Percentiles rank a stretch among this genome's conserved stretches.
Evolutionary conservation across 1,140 invertebrate genomes (phyloP).

Genomic region (Platyura marginata): DNA sequence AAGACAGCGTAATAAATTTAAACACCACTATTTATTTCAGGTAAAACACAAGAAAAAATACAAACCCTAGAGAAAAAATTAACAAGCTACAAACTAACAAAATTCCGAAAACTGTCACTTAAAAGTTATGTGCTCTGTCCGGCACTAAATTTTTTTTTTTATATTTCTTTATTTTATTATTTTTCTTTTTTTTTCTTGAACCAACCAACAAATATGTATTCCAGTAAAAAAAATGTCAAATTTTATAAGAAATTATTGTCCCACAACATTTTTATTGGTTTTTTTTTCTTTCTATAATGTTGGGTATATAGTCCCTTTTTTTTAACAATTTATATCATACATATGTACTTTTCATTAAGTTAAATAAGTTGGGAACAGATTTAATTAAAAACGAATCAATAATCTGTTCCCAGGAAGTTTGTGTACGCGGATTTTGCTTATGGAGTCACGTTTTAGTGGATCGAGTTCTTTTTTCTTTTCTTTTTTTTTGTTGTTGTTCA

Average conservation of each 20-base stretch:
- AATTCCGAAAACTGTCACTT: not conserved
- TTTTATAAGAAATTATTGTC: not conserved
- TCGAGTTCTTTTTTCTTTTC: not conserved
- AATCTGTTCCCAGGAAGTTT: not conserved
- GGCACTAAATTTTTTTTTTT: not conserved
- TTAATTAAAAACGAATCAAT: too few species aligned
- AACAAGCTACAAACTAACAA: not conserved
- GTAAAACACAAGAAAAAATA: not conserved
- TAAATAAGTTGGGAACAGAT: too few species aligned
- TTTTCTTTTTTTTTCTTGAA: not conserved
- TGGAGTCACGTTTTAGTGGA: not conserved
- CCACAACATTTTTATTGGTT: not conserved
- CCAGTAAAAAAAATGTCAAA: not conserved
- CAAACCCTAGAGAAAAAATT: not conserved
- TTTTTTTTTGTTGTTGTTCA: not conserved
- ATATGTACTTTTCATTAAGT: too few species aligned
- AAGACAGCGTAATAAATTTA: not conserved
- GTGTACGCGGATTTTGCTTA: not conserved
- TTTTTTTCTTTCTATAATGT: not conserved
- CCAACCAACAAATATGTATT: not conserved
- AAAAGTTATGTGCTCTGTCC: not conserved
- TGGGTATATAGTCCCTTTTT: not conserved
- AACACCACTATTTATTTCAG: not conserved
- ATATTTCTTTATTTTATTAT: not conserved
- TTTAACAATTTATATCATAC: not conserved